A percentile compares a stretch with the other conserved stretches of the same genome.
Evolutionary conservation across 2,797 vertebrate genomes (phyloP).

Genomic region (Galagoides demidoff): DNA sequence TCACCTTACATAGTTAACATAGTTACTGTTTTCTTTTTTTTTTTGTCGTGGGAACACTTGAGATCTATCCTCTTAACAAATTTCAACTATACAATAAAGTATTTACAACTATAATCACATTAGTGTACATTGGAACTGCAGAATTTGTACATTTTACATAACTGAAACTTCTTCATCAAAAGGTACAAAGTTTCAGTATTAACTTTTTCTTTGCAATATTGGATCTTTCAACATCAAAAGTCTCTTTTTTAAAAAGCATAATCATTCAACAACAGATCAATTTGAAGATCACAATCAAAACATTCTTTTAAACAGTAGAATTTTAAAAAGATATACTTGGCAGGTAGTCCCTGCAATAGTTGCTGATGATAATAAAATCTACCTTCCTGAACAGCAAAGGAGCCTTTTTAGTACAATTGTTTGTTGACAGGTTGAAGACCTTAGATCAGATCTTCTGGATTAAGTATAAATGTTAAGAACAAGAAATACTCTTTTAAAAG

Average conservation of each 20-base stretch:
- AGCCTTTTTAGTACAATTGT: slow-evolving; percentile 7
- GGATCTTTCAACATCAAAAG: not conserved
- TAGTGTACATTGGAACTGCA: not conserved
- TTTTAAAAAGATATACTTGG: slow-evolving; percentile 43
- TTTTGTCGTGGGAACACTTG: not conserved
- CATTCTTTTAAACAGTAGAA: slow-evolving; percentile 35
- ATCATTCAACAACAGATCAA: not conserved
- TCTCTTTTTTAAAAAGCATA: slow-evolving; percentile 9
- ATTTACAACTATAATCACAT: not conserved
- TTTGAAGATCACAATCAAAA: slow-evolving; percentile 23
- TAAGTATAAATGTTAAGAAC: slow-evolving; percentile 65
- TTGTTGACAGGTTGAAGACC: not conserved
- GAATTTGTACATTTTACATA: not conserved
- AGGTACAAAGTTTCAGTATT: not conserved
- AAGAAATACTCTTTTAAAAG: slow-evolving; percentile 46
- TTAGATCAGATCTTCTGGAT: slow-evolving; percentile 33
- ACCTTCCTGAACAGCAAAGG: not conserved
- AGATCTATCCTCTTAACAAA: not conserved
- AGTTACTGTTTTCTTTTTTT: not conserved
- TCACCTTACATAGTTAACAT: not conserved
- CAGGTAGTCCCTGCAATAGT: not conserved
- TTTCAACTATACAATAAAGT: not conserved
- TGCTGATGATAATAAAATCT: slow-evolving; percentile 10
- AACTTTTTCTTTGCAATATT: not conserved
- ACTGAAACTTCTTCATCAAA: slow-evolving; percentile 17